Conservation (phyloP, 2,113 vertebrate genomes). For the Dicrurus megarhynchus region DNA sequence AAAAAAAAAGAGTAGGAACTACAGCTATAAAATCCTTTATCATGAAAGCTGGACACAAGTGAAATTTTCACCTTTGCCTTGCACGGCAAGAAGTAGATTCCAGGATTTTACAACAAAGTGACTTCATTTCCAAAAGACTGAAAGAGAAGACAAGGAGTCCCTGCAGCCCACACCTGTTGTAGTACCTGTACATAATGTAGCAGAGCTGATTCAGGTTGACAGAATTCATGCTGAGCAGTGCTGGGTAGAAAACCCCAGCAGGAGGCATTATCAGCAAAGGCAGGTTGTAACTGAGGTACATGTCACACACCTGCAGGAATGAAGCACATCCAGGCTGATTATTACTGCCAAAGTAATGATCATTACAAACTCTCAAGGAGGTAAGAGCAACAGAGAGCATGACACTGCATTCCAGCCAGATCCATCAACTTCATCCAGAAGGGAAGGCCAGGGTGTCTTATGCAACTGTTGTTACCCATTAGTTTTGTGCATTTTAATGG, state of each 20-base stretch:
- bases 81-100: background rate
- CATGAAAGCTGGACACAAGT: background rate
- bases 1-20: background rate
- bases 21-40: background rate
- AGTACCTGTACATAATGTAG: constrained; percentile 90
- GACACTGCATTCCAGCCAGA: background rate
- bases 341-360: background rate
- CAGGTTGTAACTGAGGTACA: constrained; percentile 83
- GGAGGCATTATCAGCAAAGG: constrained; percentile 87
- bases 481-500: background rate
- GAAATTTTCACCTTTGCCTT: background rate
- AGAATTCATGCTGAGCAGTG: constrained; percentile 82
- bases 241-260: constrained; percentile 86
- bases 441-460: background rate
- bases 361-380: background rate
- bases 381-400: background rate
- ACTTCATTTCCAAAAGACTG: background rate
- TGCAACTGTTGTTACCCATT: background rate
- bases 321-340: background rate
- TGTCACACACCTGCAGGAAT: constrained; percentile 84
- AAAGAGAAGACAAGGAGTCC: background rate
- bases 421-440: background rate
- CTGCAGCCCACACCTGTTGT: background rate
- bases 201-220: constrained; percentile 86
- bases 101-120: background rate